A percentile compares a stretch with the other conserved stretches of the same genome.
Conservation (phyloP, 92 coral and sea anemone species). For the Epizoanthus ramosus region DNA sequence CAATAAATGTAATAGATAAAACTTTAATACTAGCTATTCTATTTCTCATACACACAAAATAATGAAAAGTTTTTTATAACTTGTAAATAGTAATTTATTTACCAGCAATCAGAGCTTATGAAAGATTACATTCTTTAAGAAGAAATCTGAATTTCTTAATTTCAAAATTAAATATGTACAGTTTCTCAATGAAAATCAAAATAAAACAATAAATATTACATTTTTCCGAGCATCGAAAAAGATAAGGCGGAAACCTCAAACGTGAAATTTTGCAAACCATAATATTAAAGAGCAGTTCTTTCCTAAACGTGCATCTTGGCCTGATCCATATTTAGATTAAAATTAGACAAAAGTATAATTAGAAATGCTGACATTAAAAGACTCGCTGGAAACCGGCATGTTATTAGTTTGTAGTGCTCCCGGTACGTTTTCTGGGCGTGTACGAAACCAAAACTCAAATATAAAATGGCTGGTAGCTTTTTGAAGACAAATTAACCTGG, state of each 20-base stretch:
- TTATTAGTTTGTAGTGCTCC: too few relatives aligned
- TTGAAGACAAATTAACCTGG: too few relatives aligned
- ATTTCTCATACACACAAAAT: slow-evolving; percentile 5
- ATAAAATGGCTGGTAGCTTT: too few relatives aligned
- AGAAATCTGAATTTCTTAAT: not conserved
- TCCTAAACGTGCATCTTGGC: not conserved
- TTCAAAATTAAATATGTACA: not conserved
- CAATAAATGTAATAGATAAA: slow-evolving; percentile 1
- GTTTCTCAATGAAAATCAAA: too few relatives aligned
- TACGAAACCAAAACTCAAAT: too few relatives aligned
- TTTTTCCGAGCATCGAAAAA: too few relatives aligned
- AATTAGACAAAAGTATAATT: not conserved
- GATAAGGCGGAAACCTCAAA: too few relatives aligned
- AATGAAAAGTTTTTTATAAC: too few relatives aligned
- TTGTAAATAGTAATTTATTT: not conserved
- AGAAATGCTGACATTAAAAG: not conserved
- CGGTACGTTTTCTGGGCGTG: too few relatives aligned
- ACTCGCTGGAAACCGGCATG: too few relatives aligned
- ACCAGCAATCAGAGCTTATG: not conserved
- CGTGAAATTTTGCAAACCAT: too few relatives aligned
- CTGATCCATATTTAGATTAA: not conserved
- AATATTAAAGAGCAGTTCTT: not conserved
- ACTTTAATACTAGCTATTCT: not conserved
- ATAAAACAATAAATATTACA: too few relatives aligned
- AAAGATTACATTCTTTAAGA: not conserved